phyloP scores from a whole-genome alignment of 2,888 invertebrate species.

The Sminthurides aquaticus region DNA sequence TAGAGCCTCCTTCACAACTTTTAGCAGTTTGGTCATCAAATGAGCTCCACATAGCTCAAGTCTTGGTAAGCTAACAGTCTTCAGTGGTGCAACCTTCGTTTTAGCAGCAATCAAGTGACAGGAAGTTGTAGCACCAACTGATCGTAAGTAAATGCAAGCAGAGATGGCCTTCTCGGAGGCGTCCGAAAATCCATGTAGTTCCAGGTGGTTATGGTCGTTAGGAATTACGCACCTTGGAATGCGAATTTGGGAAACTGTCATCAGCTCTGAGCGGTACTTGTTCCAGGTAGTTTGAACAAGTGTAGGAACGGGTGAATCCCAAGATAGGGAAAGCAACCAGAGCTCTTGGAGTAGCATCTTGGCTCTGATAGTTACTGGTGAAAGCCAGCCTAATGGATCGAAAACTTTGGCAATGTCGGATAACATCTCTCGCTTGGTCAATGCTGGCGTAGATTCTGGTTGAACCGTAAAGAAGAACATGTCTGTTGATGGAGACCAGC shows the following conservation, averaged over 20 bases:
- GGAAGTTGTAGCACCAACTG: conserved; percentile 1
- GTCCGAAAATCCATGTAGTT: conserved; percentile 22
- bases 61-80: conserved; percentile 39
- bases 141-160: conserved; percentile 20
- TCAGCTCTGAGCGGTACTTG: background rate
- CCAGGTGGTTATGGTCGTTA: background rate
- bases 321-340: background rate
- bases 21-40: conserved; percentile 32
- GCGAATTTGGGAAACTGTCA: background rate
- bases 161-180: conserved; percentile 14
- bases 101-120: conserved; percentile 30
- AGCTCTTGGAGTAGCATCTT: conserved; percentile 2
- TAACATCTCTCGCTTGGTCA: background rate
- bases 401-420: background rate
- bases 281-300: background rate
- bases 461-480: background rate
- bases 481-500: conserved; percentile 16
- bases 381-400: background rate
- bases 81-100: conserved; percentile 39
- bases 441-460: background rate
- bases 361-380: background rate
- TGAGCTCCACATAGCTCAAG: conserved; percentile 43
- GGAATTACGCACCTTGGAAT: conserved; percentile 5
- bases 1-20: conserved; percentile 9
- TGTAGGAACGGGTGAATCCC: background rate